Percentiles rank a stretch among this genome's conserved stretches.
Conservation (phyloP, 2,113 vertebrate species). For the Astur gentilis region DNA sequence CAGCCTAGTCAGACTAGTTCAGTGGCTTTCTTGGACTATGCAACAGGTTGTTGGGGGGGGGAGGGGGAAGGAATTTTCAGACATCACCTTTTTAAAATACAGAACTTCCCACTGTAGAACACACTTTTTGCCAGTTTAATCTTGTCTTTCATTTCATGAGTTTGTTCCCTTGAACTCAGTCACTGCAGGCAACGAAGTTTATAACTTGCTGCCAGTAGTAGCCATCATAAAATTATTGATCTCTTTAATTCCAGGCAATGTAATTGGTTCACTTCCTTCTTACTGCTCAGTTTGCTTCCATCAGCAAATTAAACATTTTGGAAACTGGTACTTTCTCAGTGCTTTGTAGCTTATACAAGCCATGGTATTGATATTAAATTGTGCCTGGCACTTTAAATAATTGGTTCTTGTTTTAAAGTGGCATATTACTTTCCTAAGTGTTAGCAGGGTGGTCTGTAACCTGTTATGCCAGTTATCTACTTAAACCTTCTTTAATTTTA, state of each 20-base stretch:
- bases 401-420: neutral
- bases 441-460: neutral
- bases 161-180: neutral
- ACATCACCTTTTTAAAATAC: neutral
- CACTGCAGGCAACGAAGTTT: slow-evolving; percentile 13
- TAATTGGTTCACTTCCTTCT: slow-evolving; percentile 31
- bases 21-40: neutral
- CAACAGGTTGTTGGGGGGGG: neutral
- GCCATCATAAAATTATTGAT: slow-evolving; percentile 48
- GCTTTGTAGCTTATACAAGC: neutral
- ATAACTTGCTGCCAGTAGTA: neutral
- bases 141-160: neutral
- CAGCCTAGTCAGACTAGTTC: neutral
- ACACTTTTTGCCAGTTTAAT: neutral
- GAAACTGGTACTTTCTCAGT: slow-evolving; percentile 6
- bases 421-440: neutral
- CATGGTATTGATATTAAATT: neutral
- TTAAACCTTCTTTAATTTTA: neutral
- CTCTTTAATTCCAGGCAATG: slow-evolving; percentile 23
- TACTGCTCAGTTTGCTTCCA: slow-evolving; percentile 27
- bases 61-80: neutral
- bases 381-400: neutral
- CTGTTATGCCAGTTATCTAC: neutral
- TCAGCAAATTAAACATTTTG: slow-evolving; percentile 54
- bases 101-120: neutral